These are phyloP conservation scores for Holothuria glaberrima DNA, from an alignment of 35 echinoderm and acorn worm genomes.

Conservation along the genomic window DNA sequence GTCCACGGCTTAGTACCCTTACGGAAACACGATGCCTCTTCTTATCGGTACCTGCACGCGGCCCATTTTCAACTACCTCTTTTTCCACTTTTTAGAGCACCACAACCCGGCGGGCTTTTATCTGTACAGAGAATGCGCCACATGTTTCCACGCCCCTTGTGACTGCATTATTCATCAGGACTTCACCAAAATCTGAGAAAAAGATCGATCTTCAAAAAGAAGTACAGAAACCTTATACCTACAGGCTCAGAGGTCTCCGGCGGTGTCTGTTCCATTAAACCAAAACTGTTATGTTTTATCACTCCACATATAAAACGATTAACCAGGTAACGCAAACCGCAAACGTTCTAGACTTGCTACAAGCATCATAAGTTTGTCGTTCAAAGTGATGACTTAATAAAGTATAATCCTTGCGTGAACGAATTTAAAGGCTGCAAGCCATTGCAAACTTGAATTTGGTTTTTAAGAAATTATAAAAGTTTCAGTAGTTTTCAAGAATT, in stretches of 20 bases:
- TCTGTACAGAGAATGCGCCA: constrained; percentile 11
- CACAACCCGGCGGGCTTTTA: constrained; percentile 33
- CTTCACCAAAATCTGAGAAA: neutral
- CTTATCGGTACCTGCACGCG: constrained; percentile 41
- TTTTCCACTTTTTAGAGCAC: constrained; percentile 34
- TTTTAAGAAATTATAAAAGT: too few species aligned
- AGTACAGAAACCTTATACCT: neutral
- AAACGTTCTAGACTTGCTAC: too few species aligned
- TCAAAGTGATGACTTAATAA: too few species aligned
- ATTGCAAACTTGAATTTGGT: too few species aligned
- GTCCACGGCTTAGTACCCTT: constrained; percentile 27
- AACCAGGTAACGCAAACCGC: too few species aligned
- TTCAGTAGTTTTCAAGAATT: too few species aligned
- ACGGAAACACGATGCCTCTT: constrained; percentile 32
- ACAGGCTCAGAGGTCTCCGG: neutral
- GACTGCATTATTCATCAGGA: constrained; percentile 25
- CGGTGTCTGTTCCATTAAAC: constrained; percentile 30
- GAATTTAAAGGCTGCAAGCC: too few species aligned
- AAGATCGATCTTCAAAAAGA: constrained; percentile 18
- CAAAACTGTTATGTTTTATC: constrained; percentile 33
- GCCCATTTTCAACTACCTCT: constrained; percentile 25
- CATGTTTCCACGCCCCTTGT: constrained; percentile 32
- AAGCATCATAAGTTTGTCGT: too few species aligned
- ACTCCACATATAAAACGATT: too few species aligned
- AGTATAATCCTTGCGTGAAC: too few species aligned